phyloP scores from a whole-genome alignment of 2,797 vertebrate species.

The Pelodytes ibericus region DNA sequence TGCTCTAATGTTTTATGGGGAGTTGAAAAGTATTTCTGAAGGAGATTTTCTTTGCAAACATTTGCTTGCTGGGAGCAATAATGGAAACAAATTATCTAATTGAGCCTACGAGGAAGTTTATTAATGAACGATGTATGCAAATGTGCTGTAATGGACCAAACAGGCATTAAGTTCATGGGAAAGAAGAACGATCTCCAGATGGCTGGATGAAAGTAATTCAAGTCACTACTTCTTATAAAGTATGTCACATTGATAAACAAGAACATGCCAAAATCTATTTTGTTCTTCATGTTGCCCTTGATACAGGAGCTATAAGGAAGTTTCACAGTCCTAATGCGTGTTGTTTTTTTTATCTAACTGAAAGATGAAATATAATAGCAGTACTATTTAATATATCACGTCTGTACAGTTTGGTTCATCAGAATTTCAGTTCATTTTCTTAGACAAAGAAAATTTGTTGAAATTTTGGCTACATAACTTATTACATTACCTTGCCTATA shows the following conservation, averaged over 20 bases:
- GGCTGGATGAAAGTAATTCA: slow-evolving; percentile 67
- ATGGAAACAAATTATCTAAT: slow-evolving; percentile 64
- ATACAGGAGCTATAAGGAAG: background rate
- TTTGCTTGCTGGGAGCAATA: slow-evolving; percentile 51
- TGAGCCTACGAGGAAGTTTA: slow-evolving; percentile 68
- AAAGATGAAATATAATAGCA: too few species aligned
- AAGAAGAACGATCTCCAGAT: slow-evolving; percentile 70
- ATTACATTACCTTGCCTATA: too few species aligned
- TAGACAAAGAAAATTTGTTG: too few species aligned
- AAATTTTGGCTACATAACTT: too few species aligned
- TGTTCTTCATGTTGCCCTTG: slow-evolving; percentile 36
- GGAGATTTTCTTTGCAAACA: slow-evolving; percentile 58
- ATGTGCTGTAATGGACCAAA: slow-evolving; percentile 70
- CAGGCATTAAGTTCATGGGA: slow-evolving; percentile 57
- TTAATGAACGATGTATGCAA: slow-evolving; percentile 72
- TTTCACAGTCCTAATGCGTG: too few species aligned
- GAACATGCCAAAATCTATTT: slow-evolving; percentile 27
- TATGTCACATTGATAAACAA: slow-evolving; percentile 11
- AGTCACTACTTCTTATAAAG: slow-evolving; percentile 59
- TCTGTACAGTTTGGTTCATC: too few species aligned
- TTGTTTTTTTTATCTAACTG: too few species aligned
- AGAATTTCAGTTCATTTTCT: too few species aligned
- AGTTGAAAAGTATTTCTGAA: slow-evolving; percentile 16
- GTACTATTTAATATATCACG: too few species aligned
- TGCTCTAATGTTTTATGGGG: slow-evolving; percentile 46